Base-by-base conservation (phyloP, 2,113 vertebrate genomes). In the Hiodon alosoides region DNA sequence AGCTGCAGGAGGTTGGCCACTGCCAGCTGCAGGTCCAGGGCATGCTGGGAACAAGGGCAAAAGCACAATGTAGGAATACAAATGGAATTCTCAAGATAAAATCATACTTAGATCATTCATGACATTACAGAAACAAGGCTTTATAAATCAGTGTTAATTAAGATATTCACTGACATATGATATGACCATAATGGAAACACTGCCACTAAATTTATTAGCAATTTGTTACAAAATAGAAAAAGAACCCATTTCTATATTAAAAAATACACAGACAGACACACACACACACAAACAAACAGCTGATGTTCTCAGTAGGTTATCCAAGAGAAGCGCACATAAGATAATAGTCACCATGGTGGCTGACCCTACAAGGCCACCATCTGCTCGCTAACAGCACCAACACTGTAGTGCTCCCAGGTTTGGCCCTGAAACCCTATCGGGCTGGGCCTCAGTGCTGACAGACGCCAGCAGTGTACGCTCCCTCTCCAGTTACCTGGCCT, bases 1-100 rank as follows among this genome's bases (percentile, higher is more conserved):
- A 93, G 93, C 78, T 99, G 97, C 46, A 99, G 90, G 83, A 98
- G 92, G 79, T 96, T 98, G 77, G 95, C 95, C 79, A 99, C 94
- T 0, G 95, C 94, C 78, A 98, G 90, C 88, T 99, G 97, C 53
- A 99, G 94, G 84, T 98, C 97, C 76, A 98, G 85, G 0, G 97
- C 95, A 5, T 98, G 94, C 97, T 99, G 87, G 14, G 83, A 64
- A 53, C 10, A 70, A 17, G 59, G 14, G 13, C 52, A 31, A 10
- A 54, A 31, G 7, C n/a, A 17, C 47, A 6, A 16, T 14, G 10
- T 4, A 3, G 4, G 4, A 31, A 58, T 31, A 31, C 31, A 31
- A 31, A 31, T 31, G 31, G 31, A 31, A 31, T 31, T 31, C 31
- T 31, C 31, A 31, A 62, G 17, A 62, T 62, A 62, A 62, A 14